Evolutionary conservation across 1,140 invertebrate species (phyloP).

Genomic region (Orussus abietinus): DNA sequence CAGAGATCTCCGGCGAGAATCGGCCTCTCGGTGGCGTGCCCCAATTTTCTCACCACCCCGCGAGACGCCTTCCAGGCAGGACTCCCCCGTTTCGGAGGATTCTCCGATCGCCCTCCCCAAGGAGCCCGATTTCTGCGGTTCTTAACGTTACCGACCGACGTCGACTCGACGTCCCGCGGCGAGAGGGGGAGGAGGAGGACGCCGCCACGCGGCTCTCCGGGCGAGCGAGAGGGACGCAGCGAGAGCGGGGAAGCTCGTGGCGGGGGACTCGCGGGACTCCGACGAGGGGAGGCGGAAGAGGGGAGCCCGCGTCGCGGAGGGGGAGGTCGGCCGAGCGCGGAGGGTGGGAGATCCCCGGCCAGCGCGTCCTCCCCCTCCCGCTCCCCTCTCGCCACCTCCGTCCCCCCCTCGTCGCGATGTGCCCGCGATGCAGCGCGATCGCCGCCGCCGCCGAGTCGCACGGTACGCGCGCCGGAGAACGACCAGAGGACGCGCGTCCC

Average conservation of each 20-base stretch:
- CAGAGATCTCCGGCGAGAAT: too few relatives aligned
- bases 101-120: too few relatives aligned
- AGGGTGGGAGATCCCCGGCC: conserved; percentile 20
- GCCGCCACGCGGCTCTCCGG: too few relatives aligned
- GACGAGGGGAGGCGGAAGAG: conserved; percentile 8
- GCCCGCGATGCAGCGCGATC: conserved; percentile 15
- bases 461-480: not conserved
- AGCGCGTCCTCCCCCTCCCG: conserved; percentile 14
- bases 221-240: conserved; percentile 1
- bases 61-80: too few relatives aligned
- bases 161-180: conserved; percentile 13
- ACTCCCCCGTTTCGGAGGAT: too few relatives aligned
- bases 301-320: conserved; percentile 1
- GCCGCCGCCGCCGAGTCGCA: conserved; percentile 24
- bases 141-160: too few relatives aligned
- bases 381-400: not conserved
- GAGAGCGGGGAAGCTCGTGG: conserved; percentile 1
- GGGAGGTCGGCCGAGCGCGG: not conserved
- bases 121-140: too few relatives aligned
- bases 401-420: conserved; percentile 5
- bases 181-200: conserved; percentile 10
- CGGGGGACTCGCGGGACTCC: too few relatives aligned
- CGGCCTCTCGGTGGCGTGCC: too few relatives aligned
- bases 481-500: conserved; percentile 1
- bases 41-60: too few relatives aligned